A percentile compares a stretch with the other conserved stretches of the same genome.
Evolutionary conservation across 2,888 invertebrate species (phyloP).

Genomic region (Sinhomidia bicolor): DNA sequence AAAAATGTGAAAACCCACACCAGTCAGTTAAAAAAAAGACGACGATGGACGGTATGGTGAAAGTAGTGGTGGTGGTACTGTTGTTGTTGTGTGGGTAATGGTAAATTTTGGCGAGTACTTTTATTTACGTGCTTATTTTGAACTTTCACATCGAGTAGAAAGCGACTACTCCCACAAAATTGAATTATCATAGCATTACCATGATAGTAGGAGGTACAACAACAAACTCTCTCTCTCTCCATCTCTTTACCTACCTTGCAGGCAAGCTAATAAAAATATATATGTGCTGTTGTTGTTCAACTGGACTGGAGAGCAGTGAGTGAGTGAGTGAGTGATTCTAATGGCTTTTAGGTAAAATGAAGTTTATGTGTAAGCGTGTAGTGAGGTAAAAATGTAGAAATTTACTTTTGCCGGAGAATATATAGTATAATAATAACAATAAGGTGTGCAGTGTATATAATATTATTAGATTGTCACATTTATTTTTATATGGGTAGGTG

Average conservation of each 20-base stretch:
- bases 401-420: no score
- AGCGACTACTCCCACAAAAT: slow-evolving; percentile 7
- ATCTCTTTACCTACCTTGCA: no score
- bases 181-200: slow-evolving; percentile 23
- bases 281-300: neutral
- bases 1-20: no score
- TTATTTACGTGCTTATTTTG: neutral
- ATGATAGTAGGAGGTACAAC: neutral
- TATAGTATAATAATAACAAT: no score
- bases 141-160: neutral
- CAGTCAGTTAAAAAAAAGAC: neutral
- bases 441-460: no score
- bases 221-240: no score
- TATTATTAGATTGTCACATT: no score
- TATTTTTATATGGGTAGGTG: no score
- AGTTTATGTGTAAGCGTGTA: no score
- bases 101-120: neutral
- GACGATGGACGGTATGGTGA: neutral
- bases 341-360: neutral
- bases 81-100: neutral
- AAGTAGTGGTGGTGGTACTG: no score
- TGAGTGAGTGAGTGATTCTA: no score
- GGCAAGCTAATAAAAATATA: neutral
- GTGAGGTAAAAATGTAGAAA: no score
- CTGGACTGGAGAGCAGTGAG: neutral